Percentiles rank a stretch among this genome's conserved stretches.
Conservation (phyloP, 2,113 vertebrate genomes). For the Leuciscus idus region DNA sequence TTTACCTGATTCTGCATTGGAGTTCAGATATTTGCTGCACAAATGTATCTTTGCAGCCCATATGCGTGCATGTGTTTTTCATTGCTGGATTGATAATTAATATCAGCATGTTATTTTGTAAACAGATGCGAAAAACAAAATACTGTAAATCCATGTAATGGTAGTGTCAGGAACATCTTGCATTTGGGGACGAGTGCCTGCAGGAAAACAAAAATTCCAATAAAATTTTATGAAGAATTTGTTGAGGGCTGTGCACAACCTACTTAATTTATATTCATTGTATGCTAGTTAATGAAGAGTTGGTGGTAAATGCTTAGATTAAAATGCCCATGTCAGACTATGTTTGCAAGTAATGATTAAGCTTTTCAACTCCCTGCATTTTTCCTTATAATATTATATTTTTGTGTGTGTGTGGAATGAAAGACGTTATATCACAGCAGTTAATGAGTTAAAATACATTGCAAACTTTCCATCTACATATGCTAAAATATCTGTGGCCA, state of each 20-base stretch:
- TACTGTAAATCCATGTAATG: neutral
- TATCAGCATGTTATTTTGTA: neutral
- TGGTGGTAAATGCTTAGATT: neutral
- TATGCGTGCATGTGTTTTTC: neutral
- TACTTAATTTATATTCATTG: neutral
- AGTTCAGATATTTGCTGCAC: neutral
- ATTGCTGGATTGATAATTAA: slow-evolving; percentile 25
- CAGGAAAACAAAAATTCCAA: neutral
- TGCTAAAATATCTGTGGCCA: neutral
- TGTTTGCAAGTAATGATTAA: neutral
- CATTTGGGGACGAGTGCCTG: neutral
- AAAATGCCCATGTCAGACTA: neutral
- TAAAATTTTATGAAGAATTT: neutral
- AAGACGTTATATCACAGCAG: neutral
- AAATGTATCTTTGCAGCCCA: slow-evolving; percentile 21
- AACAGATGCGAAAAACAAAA: neutral
- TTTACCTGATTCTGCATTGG: neutral
- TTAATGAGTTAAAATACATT: neutral
- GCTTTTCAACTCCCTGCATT: neutral
- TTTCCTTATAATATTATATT: neutral
- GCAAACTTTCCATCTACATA: neutral
- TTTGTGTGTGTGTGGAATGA: neutral
- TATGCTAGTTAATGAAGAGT: neutral
- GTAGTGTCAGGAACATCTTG: neutral
- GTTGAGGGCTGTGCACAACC: neutral